Conservation (phyloP, 2,113 vertebrate genomes). For the Entelurus aequoreus region DNA sequence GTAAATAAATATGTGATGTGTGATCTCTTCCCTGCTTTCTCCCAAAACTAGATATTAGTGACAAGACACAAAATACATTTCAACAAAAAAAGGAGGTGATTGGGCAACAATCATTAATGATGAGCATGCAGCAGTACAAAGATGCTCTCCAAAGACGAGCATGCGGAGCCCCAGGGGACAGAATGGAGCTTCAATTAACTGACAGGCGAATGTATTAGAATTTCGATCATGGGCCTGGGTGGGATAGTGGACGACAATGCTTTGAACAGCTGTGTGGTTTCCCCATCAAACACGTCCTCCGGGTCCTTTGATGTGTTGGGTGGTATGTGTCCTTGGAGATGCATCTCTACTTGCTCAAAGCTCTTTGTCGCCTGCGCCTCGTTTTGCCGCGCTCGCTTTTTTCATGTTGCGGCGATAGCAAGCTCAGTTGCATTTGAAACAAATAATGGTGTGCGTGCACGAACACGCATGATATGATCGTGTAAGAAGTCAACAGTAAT, state of each 20-base stretch:
- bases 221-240: conserved; percentile 53
- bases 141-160: conserved; percentile 51
- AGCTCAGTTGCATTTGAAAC: neutral
- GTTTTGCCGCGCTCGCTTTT: conserved; percentile 42
- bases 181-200: conserved; percentile 62
- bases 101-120: conserved; percentile 60
- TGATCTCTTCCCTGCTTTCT: conserved; percentile 49
- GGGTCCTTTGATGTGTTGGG: conserved; percentile 66
- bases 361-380: conserved; percentile 61
- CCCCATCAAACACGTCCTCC: conserved; percentile 69
- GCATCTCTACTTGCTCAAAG: conserved; percentile 60
- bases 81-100: conserved; percentile 47
- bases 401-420: conserved; percentile 6
- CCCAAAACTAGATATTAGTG: conserved; percentile 36
- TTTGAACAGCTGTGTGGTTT: conserved; percentile 67
- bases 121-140: conserved; percentile 43
- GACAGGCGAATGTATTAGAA: conserved; percentile 62
- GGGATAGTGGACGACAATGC: conserved; percentile 51
- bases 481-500: neutral
- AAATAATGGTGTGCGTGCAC: neutral
- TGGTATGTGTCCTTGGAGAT: conserved; percentile 74
- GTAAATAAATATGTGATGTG: conserved; percentile 25
- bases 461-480: conserved; percentile 2
- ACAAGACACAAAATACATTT: conserved; percentile 38
- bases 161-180: conserved; percentile 44